Evolutionary conservation across 2,888 invertebrate genomes (phyloP).

Genomic region (Drosophila setosimentum): DNA sequence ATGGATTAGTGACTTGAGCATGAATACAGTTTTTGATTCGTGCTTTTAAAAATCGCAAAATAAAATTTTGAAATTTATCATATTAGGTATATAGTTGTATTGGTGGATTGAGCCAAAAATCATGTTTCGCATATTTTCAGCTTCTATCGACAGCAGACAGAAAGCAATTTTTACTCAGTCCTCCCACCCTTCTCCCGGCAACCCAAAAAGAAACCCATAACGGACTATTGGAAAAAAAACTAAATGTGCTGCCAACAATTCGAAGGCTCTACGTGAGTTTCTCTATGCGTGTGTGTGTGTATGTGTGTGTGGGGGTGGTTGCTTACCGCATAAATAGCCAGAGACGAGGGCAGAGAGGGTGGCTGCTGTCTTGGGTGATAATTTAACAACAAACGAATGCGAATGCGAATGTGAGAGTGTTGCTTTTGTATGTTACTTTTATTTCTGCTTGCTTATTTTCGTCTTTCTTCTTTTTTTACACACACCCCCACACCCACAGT

Average conservation of each 20-base stretch:
- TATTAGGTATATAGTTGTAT: too few species aligned
- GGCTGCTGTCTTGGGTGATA: conserved; percentile 68
- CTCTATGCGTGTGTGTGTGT: conserved; percentile 8
- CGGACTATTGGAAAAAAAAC: conserved; percentile 38
- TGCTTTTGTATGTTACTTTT: conserved; percentile 71
- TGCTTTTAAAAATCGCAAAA: not conserved
- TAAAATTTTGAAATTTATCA: not conserved
- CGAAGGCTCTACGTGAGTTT: conserved; percentile 24
- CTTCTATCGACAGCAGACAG: conserved; percentile 4
- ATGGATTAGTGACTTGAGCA: not conserved
- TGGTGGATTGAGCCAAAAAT: not conserved
- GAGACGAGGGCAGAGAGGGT: conserved; percentile 35
- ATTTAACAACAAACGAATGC: conserved; percentile 77
- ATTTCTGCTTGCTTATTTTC: conserved; percentile 60
- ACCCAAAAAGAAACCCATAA: conserved; percentile 36
- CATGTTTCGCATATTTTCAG: not conserved
- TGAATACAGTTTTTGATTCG: not conserved
- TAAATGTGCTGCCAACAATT: conserved; percentile 55
- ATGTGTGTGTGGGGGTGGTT: conserved; percentile 28
- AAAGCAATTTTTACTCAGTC: conserved; percentile 29
- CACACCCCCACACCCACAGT: conserved; percentile 19
- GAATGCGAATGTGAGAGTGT: conserved; percentile 62
- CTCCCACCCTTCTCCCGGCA: conserved; percentile 7
- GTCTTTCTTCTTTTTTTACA: conserved; percentile 56
- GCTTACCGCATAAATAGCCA: conserved; percentile 63